Percentiles rank a stretch among this genome's conserved stretches.
These are phyloP conservation scores for Panurus biarmicus DNA, from an alignment of 2,113 vertebrate species.

Conservation along the genomic window DNA sequence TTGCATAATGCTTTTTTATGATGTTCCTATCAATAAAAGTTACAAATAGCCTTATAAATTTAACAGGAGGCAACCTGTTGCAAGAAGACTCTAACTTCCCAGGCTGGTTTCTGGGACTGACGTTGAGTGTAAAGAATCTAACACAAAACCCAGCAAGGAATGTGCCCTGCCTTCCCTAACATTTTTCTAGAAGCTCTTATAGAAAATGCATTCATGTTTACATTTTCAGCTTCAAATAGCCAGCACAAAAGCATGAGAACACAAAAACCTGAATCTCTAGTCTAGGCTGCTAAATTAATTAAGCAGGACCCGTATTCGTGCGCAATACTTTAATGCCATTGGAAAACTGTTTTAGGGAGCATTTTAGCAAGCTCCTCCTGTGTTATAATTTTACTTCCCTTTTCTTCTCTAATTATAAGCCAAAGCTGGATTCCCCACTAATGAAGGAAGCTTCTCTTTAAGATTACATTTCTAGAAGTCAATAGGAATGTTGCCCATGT, in stretches of 20 bases:
- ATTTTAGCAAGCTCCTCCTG: not conserved
- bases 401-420: slow-evolving; percentile 21
- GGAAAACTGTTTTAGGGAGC: not conserved
- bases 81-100: not conserved
- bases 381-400: not conserved
- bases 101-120: not conserved
- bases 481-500: not conserved
- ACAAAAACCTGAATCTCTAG: slow-evolving; percentile 35
- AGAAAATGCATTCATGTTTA: slow-evolving; percentile 36
- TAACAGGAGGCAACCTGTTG: slow-evolving; percentile 20
- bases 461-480: not conserved
- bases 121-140: not conserved
- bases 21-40: not conserved
- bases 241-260: slow-evolving; percentile 32
- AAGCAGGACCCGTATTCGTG: not conserved
- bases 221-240: slow-evolving; percentile 48
- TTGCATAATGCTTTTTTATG: not conserved
- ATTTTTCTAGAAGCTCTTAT: not conserved
- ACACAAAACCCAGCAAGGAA: slow-evolving; percentile 1
- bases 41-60: slow-evolving; percentile 22
- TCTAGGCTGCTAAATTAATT: slow-evolving; percentile 37
- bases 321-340: not conserved
- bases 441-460: not conserved
- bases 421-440: not conserved
- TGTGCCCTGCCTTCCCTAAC: slow-evolving; percentile 18